phyloP scores from a whole-genome alignment of 1,140 invertebrate genomes.

The Brachionus calyciflorus region DNA sequence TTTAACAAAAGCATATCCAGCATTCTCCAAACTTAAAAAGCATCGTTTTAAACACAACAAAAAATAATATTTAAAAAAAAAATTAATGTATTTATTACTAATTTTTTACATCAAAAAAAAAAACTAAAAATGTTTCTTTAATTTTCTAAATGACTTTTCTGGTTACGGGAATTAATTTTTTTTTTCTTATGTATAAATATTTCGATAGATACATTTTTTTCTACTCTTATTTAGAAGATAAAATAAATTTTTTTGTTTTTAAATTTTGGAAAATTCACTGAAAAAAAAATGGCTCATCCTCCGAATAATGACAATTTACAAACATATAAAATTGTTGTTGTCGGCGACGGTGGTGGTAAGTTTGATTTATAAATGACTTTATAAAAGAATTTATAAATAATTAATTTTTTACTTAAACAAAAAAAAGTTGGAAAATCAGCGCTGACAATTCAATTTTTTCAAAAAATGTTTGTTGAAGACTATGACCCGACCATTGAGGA shows the following conservation, averaged over 20 bases:
- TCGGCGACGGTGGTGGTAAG: constrained; percentile 73
- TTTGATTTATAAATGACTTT: too few species aligned
- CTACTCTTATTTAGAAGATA: background rate
- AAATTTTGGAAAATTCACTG: constrained; percentile 10
- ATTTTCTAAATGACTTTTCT: background rate
- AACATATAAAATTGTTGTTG: constrained; percentile 82
- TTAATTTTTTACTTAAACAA: background rate
- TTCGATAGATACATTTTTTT: too few species aligned
- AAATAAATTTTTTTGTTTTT: constrained; percentile 3
- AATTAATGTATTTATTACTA: too few species aligned
- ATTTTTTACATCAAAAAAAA: too few species aligned
- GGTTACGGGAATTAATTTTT: background rate
- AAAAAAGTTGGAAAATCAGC: constrained; percentile 80
- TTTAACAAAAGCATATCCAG: constrained; percentile 13
- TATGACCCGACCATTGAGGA: constrained; percentile 60
- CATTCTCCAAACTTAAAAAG: constrained; percentile 20
- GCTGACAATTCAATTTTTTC: constrained; percentile 73
- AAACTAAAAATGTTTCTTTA: background rate
- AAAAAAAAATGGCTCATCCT: constrained; percentile 38
- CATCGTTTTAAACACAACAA: too few species aligned
- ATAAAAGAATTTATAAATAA: background rate
- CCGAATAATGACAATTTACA: constrained; percentile 70
- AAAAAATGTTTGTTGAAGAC: constrained; percentile 53
- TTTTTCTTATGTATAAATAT: too few species aligned
- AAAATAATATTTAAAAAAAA: too few species aligned